Evolutionary conservation across 2,888 invertebrate species (phyloP).

Genomic region (Adela reaumurella): DNA sequence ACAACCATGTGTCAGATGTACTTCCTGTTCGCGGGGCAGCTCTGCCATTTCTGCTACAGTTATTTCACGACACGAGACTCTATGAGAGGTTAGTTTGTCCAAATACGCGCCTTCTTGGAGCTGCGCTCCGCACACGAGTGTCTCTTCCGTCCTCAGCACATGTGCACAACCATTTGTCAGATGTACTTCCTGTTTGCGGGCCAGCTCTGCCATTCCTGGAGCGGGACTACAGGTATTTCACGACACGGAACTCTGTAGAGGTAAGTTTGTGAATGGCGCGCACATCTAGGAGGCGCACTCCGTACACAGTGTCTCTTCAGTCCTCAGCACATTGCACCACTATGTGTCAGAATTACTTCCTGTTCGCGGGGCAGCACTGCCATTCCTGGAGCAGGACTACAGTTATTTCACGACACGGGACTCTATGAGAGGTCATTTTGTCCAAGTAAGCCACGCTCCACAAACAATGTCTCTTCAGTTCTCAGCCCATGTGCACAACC

Average conservation of each 20-base stretch:
- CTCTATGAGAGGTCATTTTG: constrained; percentile 73
- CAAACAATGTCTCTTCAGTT: constrained; percentile 84
- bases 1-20: constrained; percentile 92
- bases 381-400: constrained; percentile 65
- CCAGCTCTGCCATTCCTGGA: constrained; percentile 68
- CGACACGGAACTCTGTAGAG: too few relatives aligned
- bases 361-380: constrained; percentile 86
- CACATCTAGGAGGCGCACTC: constrained; percentile 69
- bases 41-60: constrained; percentile 68
- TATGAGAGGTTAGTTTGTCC: constrained; percentile 75
- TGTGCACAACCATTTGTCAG: constrained; percentile 87
- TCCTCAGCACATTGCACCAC: constrained; percentile 84
- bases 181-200: constrained; percentile 94
- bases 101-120: constrained; percentile 68
- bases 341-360: constrained; percentile 91
- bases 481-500: constrained; percentile 82
- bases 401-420: constrained; percentile 68
- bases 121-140: constrained; percentile 81
- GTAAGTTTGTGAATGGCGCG: too few relatives aligned
- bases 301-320: constrained; percentile 83
- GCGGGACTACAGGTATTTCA: not conserved
- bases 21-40: constrained; percentile 87
- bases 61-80: constrained; percentile 71
- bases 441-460: constrained; percentile 72
- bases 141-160: constrained; percentile 82